Evolutionary conservation across 2,888 invertebrate genomes (phyloP).

Genomic region (Bibio marci): DNA sequence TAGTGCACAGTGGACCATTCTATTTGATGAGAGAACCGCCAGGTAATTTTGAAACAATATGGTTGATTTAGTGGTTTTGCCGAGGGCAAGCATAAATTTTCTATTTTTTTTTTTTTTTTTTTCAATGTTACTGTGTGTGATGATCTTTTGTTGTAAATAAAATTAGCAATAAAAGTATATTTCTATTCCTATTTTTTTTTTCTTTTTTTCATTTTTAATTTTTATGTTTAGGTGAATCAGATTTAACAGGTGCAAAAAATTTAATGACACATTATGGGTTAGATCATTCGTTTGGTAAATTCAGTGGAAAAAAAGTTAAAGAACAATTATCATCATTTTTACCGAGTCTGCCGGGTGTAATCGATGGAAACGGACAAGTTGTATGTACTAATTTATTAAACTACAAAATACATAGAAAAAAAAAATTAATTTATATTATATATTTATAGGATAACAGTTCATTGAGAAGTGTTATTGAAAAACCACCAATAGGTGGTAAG

Average conservation of each 20-base stretch:
- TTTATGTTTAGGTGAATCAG: conserved; percentile 56
- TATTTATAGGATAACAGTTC: conserved; percentile 55
- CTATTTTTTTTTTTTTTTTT: conserved; percentile 5
- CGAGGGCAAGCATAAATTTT: neutral
- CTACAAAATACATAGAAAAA: too few relatives aligned
- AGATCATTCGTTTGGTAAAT: conserved; percentile 95
- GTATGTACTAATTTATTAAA: conserved; percentile 4
- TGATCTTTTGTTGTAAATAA: too few relatives aligned
- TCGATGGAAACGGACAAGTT: conserved; percentile 81
- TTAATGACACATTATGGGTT: conserved; percentile 92
- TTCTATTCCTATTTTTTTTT: conserved; percentile 5
- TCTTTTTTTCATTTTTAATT: too few relatives aligned
- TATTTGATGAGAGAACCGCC: conserved; percentile 96
- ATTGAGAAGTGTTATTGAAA: conserved; percentile 83
- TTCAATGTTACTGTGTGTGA: too few relatives aligned
- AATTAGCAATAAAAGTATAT: too few relatives aligned
- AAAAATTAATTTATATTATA: too few relatives aligned
- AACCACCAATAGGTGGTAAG: conserved; percentile 83
- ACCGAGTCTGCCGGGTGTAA: conserved; percentile 86
- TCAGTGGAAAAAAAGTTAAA: conserved; percentile 89
- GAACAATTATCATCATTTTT: conserved; percentile 90
- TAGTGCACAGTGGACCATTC: conserved; percentile 94
- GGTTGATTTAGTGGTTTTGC: neutral
- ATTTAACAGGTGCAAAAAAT: conserved; percentile 90
- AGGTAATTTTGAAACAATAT: conserved; percentile 34